These are phyloP conservation scores for Rhineura floridana DNA, from an alignment of 2,113 vertebrate genomes.

Conservation along the genomic window DNA sequence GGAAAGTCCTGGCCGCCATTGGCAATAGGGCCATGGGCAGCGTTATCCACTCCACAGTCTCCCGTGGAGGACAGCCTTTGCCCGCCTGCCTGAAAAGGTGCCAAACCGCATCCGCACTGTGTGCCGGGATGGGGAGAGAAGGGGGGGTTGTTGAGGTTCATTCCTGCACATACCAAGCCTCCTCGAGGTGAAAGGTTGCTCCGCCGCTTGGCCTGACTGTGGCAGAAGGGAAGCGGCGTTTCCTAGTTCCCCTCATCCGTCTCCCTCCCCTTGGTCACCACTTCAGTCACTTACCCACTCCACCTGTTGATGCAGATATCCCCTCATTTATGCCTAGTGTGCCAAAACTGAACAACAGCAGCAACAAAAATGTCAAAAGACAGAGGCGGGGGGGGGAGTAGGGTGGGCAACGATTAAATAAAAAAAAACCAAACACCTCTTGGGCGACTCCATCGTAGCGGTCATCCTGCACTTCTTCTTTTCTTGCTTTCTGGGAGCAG, in stretches of 20 bases:
- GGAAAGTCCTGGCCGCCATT: background rate
- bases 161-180: background rate
- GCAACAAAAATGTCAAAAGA: background rate
- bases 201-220: background rate
- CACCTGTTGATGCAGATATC: conserved; percentile 89
- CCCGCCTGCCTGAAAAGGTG: conserved; percentile 5
- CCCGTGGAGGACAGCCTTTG: background rate
- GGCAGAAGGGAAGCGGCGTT: background rate
- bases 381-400: conserved; percentile 3
- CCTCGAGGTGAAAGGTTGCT: conserved; percentile 7
- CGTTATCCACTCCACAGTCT: background rate
- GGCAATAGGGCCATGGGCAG: too few species aligned
- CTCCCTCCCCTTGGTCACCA: conserved; percentile 41
- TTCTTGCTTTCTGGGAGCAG: conserved; percentile 83
- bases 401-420: conserved; percentile 43
- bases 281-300: conserved; percentile 83
- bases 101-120: conserved; percentile 3
- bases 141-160: background rate
- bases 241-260: background rate
- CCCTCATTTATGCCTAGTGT: conserved; percentile 69
- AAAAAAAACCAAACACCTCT: conserved; percentile 69
- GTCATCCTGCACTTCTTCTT: conserved; percentile 81
- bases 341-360: conserved; percentile 57
- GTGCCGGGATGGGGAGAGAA: background rate
- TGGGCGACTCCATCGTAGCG: conserved; percentile 79